Conservation (phyloP, 2,888 invertebrate species). For the Trissonchulus latispiculum region DNA sequence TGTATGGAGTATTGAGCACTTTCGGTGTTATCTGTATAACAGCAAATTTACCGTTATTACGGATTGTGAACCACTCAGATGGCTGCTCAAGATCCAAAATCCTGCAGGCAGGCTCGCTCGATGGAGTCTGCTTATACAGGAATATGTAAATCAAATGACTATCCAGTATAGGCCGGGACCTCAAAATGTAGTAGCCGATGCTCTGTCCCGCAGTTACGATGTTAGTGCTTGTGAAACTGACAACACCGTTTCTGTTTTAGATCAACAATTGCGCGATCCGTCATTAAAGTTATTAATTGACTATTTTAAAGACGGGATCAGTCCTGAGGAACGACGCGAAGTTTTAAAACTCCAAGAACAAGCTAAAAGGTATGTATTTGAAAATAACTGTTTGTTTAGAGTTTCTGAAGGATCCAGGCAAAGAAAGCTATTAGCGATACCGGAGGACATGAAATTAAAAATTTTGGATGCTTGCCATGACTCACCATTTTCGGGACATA, state of each 20-base stretch:
- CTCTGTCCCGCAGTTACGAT: background rate
- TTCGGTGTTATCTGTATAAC: constrained; percentile 18
- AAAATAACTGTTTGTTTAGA: too few species aligned
- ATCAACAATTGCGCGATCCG: background rate
- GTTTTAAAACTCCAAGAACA: too few species aligned
- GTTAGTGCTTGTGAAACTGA: background rate
- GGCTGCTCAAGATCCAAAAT: constrained; percentile 5
- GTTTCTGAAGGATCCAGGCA: too few species aligned
- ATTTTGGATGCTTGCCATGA: background rate
- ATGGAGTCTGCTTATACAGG: constrained; percentile 9
- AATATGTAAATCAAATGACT: background rate
- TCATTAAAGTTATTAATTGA: too few species aligned
- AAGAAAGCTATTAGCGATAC: background rate
- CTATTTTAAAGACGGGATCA: background rate
- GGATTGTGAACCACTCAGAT: constrained; percentile 24
- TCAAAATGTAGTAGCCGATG: background rate
- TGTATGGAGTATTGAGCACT: constrained; percentile 27
- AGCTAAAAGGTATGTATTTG: too few species aligned
- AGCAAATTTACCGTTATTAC: constrained; percentile 15
- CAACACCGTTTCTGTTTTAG: background rate
- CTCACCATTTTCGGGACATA: constrained; percentile 27
- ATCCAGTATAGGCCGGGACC: background rate
- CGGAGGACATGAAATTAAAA: background rate
- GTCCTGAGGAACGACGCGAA: too few species aligned
- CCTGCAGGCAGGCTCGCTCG: background rate